Percentiles rank a stretch among this genome's conserved stretches.
phyloP scores from a whole-genome alignment of 2,888 invertebrate genomes.

The Rhopalosiphum nymphaeae region DNA sequence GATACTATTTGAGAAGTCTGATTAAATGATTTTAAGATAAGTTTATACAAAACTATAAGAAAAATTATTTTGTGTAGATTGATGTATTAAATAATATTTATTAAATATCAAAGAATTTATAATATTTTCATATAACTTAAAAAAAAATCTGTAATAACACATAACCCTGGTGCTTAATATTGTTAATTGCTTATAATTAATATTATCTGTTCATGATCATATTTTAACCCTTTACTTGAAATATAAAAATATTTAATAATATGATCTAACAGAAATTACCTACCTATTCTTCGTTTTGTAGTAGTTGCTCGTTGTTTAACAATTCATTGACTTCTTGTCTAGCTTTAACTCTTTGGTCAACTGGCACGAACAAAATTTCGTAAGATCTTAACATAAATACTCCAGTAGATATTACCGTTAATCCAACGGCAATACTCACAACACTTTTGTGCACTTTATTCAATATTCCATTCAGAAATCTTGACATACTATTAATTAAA shows the following conservation, averaged over 20 bases:
- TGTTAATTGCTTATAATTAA: background rate
- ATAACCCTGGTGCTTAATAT: background rate
- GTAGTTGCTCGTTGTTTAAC: conserved; percentile 46
- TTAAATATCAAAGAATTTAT: background rate
- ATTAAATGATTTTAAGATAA: background rate
- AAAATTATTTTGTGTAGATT: background rate
- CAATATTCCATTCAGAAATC: conserved; percentile 43
- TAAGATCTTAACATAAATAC: conserved; percentile 34
- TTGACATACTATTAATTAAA: conserved; percentile 39
- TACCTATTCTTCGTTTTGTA: conserved; percentile 46
- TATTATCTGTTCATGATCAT: background rate
- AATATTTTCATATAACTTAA: background rate
- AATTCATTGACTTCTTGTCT: conserved; percentile 50
- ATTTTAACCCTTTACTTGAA: background rate
- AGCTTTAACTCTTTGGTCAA: conserved; percentile 39
- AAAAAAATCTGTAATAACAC: background rate
- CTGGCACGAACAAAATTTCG: conserved; percentile 54
- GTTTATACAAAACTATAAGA: background rate
- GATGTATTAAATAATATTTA: background rate
- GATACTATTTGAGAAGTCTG: conserved; percentile 16
- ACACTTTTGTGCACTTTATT: conserved; percentile 51
- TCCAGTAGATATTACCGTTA: conserved; percentile 54
- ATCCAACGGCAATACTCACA: conserved; percentile 34
- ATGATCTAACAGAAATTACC: conserved; percentile 19
- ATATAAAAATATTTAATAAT: background rate